phyloP scores from a whole-genome alignment of 2,113 vertebrate species.

The Mobula birostris region DNA sequence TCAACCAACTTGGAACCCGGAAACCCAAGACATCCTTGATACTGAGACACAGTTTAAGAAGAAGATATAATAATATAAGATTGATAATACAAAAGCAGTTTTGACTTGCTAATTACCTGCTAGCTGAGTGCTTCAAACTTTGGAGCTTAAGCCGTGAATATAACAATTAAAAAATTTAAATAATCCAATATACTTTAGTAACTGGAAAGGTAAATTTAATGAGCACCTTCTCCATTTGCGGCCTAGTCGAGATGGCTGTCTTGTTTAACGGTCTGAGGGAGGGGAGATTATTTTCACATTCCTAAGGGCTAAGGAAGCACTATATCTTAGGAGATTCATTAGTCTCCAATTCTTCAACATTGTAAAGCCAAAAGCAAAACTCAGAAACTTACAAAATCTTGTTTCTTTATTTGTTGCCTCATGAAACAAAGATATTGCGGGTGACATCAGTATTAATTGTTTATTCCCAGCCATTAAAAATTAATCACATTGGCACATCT shows the following conservation, averaged over 20 bases:
- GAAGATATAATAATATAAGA: too few species aligned
- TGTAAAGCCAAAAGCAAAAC: background rate
- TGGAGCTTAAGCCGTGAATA: background rate
- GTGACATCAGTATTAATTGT: too few species aligned
- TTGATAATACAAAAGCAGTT: background rate
- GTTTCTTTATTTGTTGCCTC: background rate
- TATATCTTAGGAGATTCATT: background rate
- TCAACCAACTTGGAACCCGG: too few species aligned
- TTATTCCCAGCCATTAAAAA: too few species aligned
- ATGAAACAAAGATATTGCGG: too few species aligned
- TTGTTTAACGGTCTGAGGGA: background rate
- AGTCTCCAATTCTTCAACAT: background rate
- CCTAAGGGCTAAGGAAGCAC: background rate
- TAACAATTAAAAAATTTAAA: too few species aligned
- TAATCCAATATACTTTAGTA: background rate
- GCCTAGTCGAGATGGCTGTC: background rate
- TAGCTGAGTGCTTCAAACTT: background rate
- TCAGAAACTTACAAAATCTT: background rate
- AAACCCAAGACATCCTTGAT: too few species aligned
- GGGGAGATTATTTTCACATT: background rate
- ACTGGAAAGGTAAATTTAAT: background rate
- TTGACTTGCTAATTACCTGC: background rate
- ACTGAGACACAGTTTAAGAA: too few species aligned
- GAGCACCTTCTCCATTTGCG: background rate
- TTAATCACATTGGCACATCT: too few species aligned